phyloP scores from a whole-genome alignment of 2,797 vertebrate species.

The Tenualosa thibaudeaui region DNA sequence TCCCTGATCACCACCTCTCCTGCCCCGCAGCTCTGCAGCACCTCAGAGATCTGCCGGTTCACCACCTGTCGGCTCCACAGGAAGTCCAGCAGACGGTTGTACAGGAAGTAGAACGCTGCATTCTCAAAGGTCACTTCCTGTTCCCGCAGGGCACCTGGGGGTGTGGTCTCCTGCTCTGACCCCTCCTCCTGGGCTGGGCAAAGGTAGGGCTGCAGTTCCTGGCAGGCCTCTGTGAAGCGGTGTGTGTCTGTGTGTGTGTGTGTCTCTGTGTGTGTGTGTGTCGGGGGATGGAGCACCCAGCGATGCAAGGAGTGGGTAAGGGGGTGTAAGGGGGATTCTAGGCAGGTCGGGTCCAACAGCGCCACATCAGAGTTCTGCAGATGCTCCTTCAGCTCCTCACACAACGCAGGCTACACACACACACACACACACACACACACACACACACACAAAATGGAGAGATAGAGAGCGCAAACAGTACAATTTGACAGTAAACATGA shows the following conservation, averaged over 20 bases:
- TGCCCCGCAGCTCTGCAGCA: conserved; percentile 90
- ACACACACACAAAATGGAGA: not conserved
- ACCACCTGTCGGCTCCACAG: conserved; percentile 92
- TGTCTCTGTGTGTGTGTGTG: not conserved
- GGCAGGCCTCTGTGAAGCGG: conserved; percentile 81
- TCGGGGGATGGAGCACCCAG: conserved; percentile 65
- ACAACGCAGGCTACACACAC: conserved; percentile 81
- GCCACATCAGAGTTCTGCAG: conserved; percentile 78
- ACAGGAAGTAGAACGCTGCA: conserved; percentile 94
- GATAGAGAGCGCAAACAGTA: no score
- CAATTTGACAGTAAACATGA: not conserved
- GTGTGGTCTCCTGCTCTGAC: not conserved
- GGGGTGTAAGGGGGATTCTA: conserved; percentile 79
- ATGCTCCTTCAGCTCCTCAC: conserved; percentile 88
- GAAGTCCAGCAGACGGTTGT: conserved; percentile 94
- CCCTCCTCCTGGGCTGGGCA: conserved; percentile 65
- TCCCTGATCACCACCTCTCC: conserved; percentile 96
- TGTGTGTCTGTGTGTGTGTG: conserved; percentile 59
- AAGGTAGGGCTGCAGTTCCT: conserved; percentile 84
- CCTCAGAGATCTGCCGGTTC: conserved; percentile 88
- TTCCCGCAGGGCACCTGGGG: conserved; percentile 49
- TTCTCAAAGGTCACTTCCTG: conserved; percentile 84
- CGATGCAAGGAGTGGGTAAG: conserved; percentile 75
- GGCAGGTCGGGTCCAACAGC: conserved; percentile 60
- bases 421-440: conserved; percentile 19